Evolutionary conservation across 2,797 vertebrate genomes (phyloP).

Genomic region (Sebastes hubbsi): DNA sequence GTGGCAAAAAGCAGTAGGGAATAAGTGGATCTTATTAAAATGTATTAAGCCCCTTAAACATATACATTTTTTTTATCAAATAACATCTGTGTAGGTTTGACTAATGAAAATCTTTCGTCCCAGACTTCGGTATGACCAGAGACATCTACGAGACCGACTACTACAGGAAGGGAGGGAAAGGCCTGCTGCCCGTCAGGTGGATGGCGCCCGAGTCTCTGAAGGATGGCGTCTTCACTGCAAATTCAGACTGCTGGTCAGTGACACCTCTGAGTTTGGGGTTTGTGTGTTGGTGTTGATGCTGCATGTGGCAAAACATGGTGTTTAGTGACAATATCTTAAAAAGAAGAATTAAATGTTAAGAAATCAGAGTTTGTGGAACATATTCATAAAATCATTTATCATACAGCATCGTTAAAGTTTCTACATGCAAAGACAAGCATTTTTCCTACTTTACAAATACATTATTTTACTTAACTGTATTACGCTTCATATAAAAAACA

Average conservation of each 20-base stretch:
- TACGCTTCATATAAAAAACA: too few species aligned
- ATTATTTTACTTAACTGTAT: too few species aligned
- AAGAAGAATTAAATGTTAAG: too few species aligned
- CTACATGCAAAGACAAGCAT: too few species aligned
- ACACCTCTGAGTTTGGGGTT: neutral
- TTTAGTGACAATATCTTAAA: too few species aligned
- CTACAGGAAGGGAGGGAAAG: slow-evolving; percentile 97
- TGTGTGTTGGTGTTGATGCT: neutral
- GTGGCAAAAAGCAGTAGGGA: neutral
- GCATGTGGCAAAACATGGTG: too few species aligned
- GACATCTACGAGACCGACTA: slow-evolving; percentile 99
- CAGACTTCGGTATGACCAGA: slow-evolving; percentile 98
- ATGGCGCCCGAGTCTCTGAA: slow-evolving; percentile 97
- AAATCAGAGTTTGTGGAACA: too few species aligned
- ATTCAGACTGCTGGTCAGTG: slow-evolving; percentile 96
- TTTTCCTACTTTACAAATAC: too few species aligned
- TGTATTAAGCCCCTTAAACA: neutral
- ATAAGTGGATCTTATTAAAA: neutral
- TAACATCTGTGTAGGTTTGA: neutral
- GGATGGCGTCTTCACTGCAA: slow-evolving; percentile 94
- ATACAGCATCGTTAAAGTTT: too few species aligned
- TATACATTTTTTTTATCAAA: rapidly evolving
- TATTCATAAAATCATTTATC: too few species aligned
- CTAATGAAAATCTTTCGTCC: neutral
- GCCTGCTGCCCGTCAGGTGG: slow-evolving; percentile 94